phyloP scores from a whole-genome alignment of 2,113 vertebrate genomes.

The Pseudopipra pipra region DNA sequence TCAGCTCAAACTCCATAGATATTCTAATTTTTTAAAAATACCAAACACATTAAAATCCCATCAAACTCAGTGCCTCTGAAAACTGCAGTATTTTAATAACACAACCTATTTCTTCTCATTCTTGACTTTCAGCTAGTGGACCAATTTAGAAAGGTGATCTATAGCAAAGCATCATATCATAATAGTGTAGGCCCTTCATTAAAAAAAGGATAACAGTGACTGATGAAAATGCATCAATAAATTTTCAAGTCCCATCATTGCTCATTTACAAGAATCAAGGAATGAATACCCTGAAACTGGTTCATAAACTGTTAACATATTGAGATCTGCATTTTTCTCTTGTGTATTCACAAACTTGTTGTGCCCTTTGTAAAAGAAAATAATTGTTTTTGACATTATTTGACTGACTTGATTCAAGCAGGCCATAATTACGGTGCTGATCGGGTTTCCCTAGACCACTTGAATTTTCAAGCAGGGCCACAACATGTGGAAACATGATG shows the following conservation, averaged over 20 bases:
- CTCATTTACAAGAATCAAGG: not conserved
- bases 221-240: not conserved
- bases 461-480: slow-evolving; percentile 64
- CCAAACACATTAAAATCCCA: not conserved
- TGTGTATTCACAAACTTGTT: slow-evolving; percentile 69
- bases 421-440: slow-evolving; percentile 77
- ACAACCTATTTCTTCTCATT: not conserved
- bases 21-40: not conserved
- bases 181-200: not conserved
- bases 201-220: not conserved
- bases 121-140: not conserved
- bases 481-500: slow-evolving; percentile 78
- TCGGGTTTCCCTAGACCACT: slow-evolving; percentile 74
- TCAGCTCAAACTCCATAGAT: not conserved
- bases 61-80: not conserved
- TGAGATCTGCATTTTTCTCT: slow-evolving; percentile 72
- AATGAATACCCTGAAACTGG: not conserved
- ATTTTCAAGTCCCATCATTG: not conserved
- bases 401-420: slow-evolving; percentile 80
- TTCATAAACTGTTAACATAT: slow-evolving; percentile 63
- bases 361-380: slow-evolving; percentile 72
- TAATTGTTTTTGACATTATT: slow-evolving; percentile 85
- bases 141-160: not conserved
- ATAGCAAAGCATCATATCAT: not conserved
- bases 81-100: not conserved